phyloP scores from a whole-genome alignment of 1,140 invertebrate species.

The honey bee (Apis mellifera) region Amel_HAv3.1 CM009935.2:5833501-5834000 shows the following conservation, averaged over 20 bases:
- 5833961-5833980: constrained; percentile 12
- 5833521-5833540: constrained; percentile 29
- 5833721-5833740: constrained; percentile 46
- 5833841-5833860: constrained; percentile 60
- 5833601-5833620: constrained; percentile 26
- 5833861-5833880: constrained; percentile 63
- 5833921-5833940: constrained; percentile 22
- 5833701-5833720: constrained; percentile 45
- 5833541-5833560: constrained; percentile 23
- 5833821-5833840: constrained; percentile 54
- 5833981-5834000: constrained; percentile 17
- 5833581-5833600: constrained; percentile 1
- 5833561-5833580: constrained; percentile 55
- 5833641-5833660: constrained; percentile 33
- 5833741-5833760: constrained; percentile 35
- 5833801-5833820: constrained; percentile 36
- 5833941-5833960: constrained; percentile 22
- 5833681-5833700: constrained; percentile 17
- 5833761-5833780: constrained; percentile 42
- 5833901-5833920: constrained; percentile 15
- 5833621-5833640: constrained; percentile 17
- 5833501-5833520: constrained; percentile 21
- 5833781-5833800: constrained; percentile 37
- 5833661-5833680: constrained; percentile 28
- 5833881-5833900: constrained; percentile 28